Evolutionary conservation across 2,797 vertebrate species (phyloP).

Genomic region (Pangasius mekongensis): DNA sequence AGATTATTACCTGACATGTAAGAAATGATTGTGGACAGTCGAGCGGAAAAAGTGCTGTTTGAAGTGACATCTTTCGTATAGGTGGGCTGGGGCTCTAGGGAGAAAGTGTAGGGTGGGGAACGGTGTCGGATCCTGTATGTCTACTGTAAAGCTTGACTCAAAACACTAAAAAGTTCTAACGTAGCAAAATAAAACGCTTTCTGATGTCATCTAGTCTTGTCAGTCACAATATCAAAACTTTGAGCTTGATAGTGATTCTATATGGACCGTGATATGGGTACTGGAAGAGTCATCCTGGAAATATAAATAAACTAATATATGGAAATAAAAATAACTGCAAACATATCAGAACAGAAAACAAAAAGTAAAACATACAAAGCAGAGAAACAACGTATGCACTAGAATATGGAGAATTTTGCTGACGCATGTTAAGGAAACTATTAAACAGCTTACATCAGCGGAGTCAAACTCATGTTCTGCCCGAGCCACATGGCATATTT

Average conservation of each 20-base stretch:
- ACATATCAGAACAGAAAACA: background rate
- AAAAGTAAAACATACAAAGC: background rate
- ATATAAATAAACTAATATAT: background rate
- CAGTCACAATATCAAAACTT: background rate
- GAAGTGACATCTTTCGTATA: constrained; percentile 7
- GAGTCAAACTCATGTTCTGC: no score
- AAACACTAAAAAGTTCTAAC: background rate
- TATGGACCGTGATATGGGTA: background rate
- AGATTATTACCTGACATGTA: constrained; percentile 32
- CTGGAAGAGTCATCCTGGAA: background rate
- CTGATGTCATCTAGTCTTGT: background rate
- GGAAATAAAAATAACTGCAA: background rate
- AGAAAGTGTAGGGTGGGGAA: background rate
- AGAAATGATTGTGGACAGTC: background rate
- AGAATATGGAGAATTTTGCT: background rate
- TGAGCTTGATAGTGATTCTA: background rate
- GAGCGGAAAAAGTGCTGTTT: constrained; percentile 15
- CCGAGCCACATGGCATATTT: no score
- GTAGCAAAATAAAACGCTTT: background rate
- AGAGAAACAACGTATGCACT: background rate
- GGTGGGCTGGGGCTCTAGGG: background rate
- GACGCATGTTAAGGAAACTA: background rate
- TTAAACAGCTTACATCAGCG: background rate
- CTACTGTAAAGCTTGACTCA: background rate
- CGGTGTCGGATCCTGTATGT: background rate